A percentile compares a stretch with the other conserved stretches of the same genome.
Conservation (phyloP, 2,113 vertebrate species). For the Phoxinus phoxinus region DNA sequence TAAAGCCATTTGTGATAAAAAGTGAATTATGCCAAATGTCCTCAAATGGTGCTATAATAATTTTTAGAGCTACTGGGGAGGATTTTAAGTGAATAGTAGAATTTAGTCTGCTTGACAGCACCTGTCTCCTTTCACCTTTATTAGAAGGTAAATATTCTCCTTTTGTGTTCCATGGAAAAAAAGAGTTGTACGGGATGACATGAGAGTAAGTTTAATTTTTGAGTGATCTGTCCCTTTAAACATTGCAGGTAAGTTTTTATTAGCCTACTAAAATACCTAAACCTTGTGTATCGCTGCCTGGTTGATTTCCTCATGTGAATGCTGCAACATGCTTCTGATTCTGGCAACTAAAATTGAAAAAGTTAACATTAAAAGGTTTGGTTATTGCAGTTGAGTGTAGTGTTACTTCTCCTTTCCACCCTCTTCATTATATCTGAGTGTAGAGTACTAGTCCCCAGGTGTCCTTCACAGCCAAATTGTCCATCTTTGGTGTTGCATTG, state of each 20-base stretch:
- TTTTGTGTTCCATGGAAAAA: background rate
- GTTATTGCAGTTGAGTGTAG: background rate
- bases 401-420: background rate
- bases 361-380: background rate
- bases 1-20: background rate
- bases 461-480: background rate
- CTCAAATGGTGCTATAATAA: no score
- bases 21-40: no score
- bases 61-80: no score
- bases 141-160: background rate
- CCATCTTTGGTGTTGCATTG: background rate
- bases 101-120: no score
- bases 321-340: background rate
- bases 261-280: background rate
- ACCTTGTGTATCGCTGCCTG: background rate
- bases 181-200: background rate
- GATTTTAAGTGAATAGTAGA: no score
- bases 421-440: background rate
- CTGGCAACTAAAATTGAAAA: background rate
- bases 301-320: background rate
- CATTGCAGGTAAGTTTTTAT: slow-evolving; percentile 9
- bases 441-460: background rate
- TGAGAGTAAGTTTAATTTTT: background rate
- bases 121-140: no score
- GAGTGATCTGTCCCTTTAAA: background rate